Conservation (phyloP, 2,888 invertebrate species). For the Steinernema scapterisci region DNA sequence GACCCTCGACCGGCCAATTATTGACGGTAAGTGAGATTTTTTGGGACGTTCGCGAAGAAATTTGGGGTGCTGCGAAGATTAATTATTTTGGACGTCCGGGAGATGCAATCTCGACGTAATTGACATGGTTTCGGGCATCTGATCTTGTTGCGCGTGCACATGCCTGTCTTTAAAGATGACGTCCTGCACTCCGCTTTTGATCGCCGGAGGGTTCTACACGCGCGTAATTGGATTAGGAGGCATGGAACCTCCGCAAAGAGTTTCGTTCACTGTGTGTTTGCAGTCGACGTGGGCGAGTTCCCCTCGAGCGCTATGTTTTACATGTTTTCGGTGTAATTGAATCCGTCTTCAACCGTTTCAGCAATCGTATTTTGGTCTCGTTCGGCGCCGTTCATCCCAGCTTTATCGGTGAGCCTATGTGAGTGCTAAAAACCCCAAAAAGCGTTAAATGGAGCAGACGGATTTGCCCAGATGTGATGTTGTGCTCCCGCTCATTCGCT, state of each 20-base stretch:
- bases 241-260: background rate
- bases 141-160: background rate
- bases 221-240: slow-evolving; percentile 2
- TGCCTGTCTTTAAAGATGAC: background rate
- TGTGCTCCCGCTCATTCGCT: background rate
- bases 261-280: too few species aligned
- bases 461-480: background rate
- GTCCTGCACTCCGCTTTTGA: too few species aligned
- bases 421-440: too few species aligned
- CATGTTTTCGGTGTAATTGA: too few species aligned
- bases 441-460: background rate
- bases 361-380: too few species aligned
- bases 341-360: too few species aligned
- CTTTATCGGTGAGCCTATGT: too few species aligned
- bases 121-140: slow-evolving; percentile 2
- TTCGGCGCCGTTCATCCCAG: too few species aligned
- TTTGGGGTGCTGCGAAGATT: background rate
- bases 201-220: background rate
- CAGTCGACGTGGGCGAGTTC: too few species aligned
- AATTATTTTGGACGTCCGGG: background rate
- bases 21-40: background rate
- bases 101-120: background rate
- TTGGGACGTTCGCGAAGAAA: background rate
- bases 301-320: too few species aligned
- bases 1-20: background rate